Evolutionary conservation across 2,888 invertebrate genomes (phyloP).

Genomic region (Eledona agricola): DNA sequence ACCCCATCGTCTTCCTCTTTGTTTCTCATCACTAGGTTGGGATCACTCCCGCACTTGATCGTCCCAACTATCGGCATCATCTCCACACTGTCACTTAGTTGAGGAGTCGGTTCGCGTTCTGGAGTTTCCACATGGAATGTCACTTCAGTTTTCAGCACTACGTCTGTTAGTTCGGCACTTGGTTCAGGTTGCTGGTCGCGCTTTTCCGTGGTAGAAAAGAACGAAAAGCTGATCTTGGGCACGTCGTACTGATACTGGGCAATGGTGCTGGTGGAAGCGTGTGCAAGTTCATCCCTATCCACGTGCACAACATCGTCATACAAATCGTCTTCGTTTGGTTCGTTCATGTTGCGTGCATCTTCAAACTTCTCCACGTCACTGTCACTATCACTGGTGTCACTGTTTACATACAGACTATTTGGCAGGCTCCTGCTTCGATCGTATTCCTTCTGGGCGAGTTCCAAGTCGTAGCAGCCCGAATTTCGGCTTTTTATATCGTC

Average conservation of each 20-base stretch:
- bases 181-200: too few relatives aligned
- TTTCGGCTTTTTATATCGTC: constrained; percentile 46
- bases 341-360: constrained; percentile 44
- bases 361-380: constrained; percentile 47
- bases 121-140: constrained; percentile 48
- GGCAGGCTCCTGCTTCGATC: constrained; percentile 48
- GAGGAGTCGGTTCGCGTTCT: constrained; percentile 38
- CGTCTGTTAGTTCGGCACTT: constrained; percentile 13
- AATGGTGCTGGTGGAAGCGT: constrained; percentile 29
- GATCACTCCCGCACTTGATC: constrained; percentile 59
- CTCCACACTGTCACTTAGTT: constrained; percentile 45
- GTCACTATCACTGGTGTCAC: constrained; percentile 42
- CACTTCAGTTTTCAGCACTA: constrained; percentile 52
- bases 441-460: constrained; percentile 56
- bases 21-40: constrained; percentile 49
- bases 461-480: constrained; percentile 59
- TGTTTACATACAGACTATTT: constrained; percentile 49
- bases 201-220: constrained; percentile 53
- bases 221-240: constrained; percentile 61
- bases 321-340: constrained; percentile 38
- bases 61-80: constrained; percentile 38
- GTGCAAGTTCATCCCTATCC: constrained; percentile 46
- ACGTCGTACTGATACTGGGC: constrained; percentile 57
- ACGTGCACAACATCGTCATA: constrained; percentile 45
- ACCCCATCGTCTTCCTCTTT: constrained; percentile 50